Conservation (phyloP, 2,797 vertebrate genomes). For the Premnoplex brunnescens region DNA sequence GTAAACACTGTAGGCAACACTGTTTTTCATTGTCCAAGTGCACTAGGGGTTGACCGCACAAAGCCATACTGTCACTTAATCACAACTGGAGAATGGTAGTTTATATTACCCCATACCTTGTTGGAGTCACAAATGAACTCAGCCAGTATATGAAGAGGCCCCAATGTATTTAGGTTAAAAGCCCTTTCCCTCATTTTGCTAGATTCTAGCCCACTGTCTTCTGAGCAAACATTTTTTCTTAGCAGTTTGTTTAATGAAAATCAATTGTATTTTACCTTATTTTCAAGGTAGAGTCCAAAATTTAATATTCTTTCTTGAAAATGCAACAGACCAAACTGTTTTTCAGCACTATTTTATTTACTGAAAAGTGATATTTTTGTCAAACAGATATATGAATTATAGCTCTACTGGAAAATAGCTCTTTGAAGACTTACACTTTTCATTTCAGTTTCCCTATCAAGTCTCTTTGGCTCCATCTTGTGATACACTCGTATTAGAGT, state of each 20-base stretch:
- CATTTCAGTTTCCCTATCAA: neutral
- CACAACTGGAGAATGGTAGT: neutral
- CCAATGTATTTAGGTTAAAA: neutral
- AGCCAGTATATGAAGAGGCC: neutral
- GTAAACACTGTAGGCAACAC: conserved; percentile 27
- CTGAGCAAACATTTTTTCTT: neutral
- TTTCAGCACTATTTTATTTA: neutral
- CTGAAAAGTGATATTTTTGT: neutral
- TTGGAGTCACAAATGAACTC: neutral
- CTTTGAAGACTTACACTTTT: conserved; percentile 11
- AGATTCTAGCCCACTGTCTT: neutral
- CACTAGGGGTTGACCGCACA: neutral
- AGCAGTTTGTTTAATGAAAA: neutral
- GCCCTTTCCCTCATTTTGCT: neutral
- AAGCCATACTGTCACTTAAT: neutral
- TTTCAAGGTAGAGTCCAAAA: neutral
- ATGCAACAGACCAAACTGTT: neutral
- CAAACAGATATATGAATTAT: neutral
- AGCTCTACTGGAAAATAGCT: neutral
- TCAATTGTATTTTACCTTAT: neutral
- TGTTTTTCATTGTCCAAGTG: neutral
- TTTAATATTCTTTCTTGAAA: neutral
- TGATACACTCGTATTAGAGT: conserved; percentile 24
- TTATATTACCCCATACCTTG: conserved; percentile 4
- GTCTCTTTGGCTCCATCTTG: conserved; percentile 74